Base-by-base conservation (phyloP, 2,888 invertebrate genomes). In the Calameuta pallipes region DNA sequence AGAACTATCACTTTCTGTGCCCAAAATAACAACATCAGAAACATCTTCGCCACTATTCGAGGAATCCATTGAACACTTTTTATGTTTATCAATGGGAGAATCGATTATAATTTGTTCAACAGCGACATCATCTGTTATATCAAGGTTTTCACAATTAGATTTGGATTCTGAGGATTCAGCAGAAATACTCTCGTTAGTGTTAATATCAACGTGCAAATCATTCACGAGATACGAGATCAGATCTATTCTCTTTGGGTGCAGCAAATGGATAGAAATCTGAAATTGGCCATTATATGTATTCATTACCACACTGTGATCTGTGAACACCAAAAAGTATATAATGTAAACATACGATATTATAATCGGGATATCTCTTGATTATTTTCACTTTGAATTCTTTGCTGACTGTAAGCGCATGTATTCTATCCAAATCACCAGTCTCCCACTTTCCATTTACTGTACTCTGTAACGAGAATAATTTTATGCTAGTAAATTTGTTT, bases 391-490 rank as follows among this genome's bases (percentile, higher is more conserved):
- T 89, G 84, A 94, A 94, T 12, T 92, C 83, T 81, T 94, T 93
- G 71, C 94, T 94, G 0, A 95, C 94, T 2, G 95, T 78, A 1
- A 87, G 88, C 3, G 91, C 91, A 84, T 96, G 95, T 37, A 96
- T 92, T 78, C 92, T 93, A 84, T 96, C 95, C 68, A 96, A 92
- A 3, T 94, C 93, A 1, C 89, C 88, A 0, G 91, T 86, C 9
- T 92, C 87, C 94, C 95, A 96, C 6, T 83, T 88, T 0, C 89
- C 88, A 37, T 88, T 88, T 69, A 23, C 12, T 30, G 76, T 73
- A n/a, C 75, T 74, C 85, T 85, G 68, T 4, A 80, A 80, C 68
- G 70, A 36, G 37, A 78, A 34, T 74, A 33, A 70, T 23, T 73
- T 23, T 73, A n/a, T 75, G 15, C 6, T 13, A 74, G 37, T 71